Conservation (phyloP, 2,797 vertebrate genomes). For the Adelosebastes latens region DNA sequence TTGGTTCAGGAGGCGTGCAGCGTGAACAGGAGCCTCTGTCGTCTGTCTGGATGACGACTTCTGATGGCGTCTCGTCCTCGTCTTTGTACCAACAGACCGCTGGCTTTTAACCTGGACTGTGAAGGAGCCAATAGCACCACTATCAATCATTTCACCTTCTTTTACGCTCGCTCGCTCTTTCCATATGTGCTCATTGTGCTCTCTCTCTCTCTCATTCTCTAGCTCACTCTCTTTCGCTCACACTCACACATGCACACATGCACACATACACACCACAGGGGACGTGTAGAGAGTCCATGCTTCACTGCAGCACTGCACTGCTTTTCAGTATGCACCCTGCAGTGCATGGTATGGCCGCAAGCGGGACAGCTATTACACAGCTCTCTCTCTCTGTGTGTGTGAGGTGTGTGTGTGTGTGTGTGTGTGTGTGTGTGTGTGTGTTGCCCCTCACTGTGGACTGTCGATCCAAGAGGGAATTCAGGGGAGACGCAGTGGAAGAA, state of each 20-base stretch:
- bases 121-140: constrained; percentile 52
- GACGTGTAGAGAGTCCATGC: constrained; percentile 60
- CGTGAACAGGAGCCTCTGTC: neutral
- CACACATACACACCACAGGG: constrained; percentile 38
- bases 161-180: constrained; percentile 1
- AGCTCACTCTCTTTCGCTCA: neutral
- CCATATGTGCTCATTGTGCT: constrained; percentile 6
- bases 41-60: constrained; percentile 16
- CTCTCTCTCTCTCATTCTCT: neutral
- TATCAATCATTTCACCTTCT: constrained; percentile 62
- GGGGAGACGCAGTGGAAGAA: constrained; percentile 57
- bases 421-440: constrained; percentile 30
- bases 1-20: neutral
- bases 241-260: constrained; percentile 17
- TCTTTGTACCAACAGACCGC: constrained; percentile 31
- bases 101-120: constrained; percentile 49
- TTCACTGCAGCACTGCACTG: constrained; percentile 68
- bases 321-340: constrained; percentile 75
- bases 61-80: constrained; percentile 14
- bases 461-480: constrained; percentile 54
- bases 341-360: constrained; percentile 66
- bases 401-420: constrained; percentile 45
- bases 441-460: constrained; percentile 60
- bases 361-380: constrained; percentile 73
- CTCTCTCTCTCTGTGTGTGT: constrained; percentile 46